Evolutionary conservation across 1,140 invertebrate genomes (phyloP).

Genomic region (Colletes latitarsis): DNA sequence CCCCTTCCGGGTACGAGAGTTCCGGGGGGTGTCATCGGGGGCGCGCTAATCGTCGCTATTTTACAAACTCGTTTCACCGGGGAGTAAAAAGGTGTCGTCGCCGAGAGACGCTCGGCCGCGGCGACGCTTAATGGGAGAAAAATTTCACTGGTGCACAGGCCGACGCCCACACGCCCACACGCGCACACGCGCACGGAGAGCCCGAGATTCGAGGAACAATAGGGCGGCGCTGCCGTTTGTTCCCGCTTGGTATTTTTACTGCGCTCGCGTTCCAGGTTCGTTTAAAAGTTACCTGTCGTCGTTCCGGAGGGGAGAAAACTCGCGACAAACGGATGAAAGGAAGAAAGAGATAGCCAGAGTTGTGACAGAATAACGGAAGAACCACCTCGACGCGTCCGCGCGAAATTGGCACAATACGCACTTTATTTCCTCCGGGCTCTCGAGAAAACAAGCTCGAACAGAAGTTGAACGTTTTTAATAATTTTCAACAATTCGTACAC

Average conservation of each 20-base stretch:
- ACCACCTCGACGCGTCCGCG: conserved; percentile 10
- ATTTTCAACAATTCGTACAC: too few species aligned
- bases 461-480: too few species aligned
- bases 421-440: conserved; percentile 43
- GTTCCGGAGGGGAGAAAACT: conserved; percentile 11
- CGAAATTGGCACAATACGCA: conserved; percentile 58
- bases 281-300: conserved; percentile 42
- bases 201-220: conserved; percentile 40
- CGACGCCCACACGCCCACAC: too few species aligned
- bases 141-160: not conserved
- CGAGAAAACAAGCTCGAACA: not conserved
- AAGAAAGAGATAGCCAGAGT: not conserved
- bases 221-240: conserved; percentile 34
- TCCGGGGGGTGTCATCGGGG: too few species aligned
- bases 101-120: not conserved
- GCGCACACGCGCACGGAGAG: not conserved
- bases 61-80: not conserved
- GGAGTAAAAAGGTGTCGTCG: not conserved
- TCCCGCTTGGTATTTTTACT: conserved; percentile 35
- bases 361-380: not conserved
- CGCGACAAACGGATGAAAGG: not conserved
- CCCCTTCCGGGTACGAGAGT: too few species aligned
- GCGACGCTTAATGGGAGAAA: not conserved
- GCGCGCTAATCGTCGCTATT: not conserved
- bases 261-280: conserved; percentile 23